Conservation (phyloP, 2,797 vertebrate genomes). For the Mus minutoides region DNA sequence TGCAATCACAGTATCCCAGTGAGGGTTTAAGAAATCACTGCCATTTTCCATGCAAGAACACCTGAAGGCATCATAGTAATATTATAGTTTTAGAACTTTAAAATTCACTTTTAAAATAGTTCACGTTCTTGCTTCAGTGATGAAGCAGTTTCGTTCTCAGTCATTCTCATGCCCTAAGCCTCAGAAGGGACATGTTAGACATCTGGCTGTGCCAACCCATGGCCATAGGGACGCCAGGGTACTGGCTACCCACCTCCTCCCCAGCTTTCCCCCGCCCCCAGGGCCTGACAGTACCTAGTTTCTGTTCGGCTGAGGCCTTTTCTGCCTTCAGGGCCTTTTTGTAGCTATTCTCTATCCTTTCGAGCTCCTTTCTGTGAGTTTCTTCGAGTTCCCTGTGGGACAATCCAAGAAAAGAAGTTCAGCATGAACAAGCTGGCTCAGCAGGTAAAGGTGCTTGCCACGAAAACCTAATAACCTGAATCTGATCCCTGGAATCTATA, state of each 20-base stretch:
- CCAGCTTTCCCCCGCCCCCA: not conserved
- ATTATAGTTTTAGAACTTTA: conserved; percentile 21
- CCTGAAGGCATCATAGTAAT: not conserved
- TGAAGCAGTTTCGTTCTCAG: conserved; percentile 4
- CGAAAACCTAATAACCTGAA: not conserved
- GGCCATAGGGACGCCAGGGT: not conserved
- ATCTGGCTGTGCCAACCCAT: too few relatives aligned
- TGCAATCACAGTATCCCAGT: not conserved
- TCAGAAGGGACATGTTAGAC: not conserved
- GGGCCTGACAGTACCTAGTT: conserved; percentile 75
- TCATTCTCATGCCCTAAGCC: not conserved
- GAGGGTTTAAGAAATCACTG: not conserved
- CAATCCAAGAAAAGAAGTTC: not conserved
- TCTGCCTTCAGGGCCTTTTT: conserved; percentile 73
- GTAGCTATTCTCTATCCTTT: conserved; percentile 75
- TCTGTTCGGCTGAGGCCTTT: conserved; percentile 77
- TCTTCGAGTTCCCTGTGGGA: conserved; percentile 74
- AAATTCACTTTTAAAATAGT: not conserved
- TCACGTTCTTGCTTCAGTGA: not conserved
- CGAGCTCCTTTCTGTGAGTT: conserved; percentile 65
- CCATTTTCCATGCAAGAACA: not conserved
- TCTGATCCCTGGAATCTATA: not conserved
- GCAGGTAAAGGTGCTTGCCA: not conserved
- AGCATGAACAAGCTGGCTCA: not conserved
- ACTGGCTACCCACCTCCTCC: not conserved